Evolutionary conservation across 2,888 invertebrate species (phyloP).

Genomic region (Lumbricus terrestris): DNA sequence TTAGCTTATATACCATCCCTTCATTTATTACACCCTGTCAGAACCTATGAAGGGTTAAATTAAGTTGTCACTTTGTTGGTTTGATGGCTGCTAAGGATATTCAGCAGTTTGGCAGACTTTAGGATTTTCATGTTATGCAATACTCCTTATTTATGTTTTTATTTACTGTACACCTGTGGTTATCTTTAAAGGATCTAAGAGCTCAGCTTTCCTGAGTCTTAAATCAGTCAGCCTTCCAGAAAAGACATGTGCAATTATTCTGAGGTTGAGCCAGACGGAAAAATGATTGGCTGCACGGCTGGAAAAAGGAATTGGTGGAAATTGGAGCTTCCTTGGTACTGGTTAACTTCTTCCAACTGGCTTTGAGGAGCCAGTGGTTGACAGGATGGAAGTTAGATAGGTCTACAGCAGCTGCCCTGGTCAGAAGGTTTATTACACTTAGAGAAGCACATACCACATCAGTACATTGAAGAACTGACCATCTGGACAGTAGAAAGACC

Average conservation of each 20-base stretch:
- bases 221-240: background rate
- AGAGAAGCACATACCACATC: background rate
- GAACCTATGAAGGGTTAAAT: background rate
- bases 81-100: background rate
- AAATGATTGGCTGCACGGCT: background rate
- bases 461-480: background rate
- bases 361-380: background rate
- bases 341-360: background rate
- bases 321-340: background rate
- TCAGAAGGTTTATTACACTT: too few species aligned
- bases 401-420: background rate
- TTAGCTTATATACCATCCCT: background rate
- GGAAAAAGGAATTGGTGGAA: background rate
- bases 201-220: background rate
- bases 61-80: background rate
- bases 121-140: background rate
- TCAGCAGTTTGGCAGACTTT: too few species aligned
- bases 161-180: background rate
- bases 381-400: background rate
- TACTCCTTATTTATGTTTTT: background rate
- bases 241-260: background rate
- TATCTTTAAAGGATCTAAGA: background rate
- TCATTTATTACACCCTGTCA: background rate
- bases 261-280: background rate
- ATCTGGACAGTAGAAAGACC: background rate